phyloP scores from a whole-genome alignment of 2,113 vertebrate species.

The Eudyptes chrysolophus region DNA sequence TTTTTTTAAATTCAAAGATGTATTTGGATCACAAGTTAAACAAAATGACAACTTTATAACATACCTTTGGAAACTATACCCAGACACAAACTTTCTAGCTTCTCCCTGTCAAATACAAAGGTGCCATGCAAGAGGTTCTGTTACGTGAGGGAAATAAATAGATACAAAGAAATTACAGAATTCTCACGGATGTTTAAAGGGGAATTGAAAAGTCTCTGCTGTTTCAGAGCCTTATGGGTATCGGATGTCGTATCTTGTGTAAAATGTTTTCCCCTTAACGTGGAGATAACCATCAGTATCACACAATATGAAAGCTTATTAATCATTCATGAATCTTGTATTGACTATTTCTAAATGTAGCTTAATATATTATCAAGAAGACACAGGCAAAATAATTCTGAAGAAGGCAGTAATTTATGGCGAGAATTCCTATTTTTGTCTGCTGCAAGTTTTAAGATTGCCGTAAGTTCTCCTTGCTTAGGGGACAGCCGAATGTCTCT shows the following conservation, averaged over 20 bases:
- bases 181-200: neutral
- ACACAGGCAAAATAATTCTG: neutral
- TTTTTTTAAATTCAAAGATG: neutral
- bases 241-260: neutral
- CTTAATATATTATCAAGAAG: neutral
- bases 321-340: neutral
- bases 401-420: neutral
- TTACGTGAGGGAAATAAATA: neutral
- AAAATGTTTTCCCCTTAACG: neutral
- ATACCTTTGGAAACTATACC: neutral
- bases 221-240: neutral
- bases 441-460: neutral
- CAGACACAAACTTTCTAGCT: neutral
- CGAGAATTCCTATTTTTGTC: neutral
- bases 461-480: neutral
- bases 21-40: neutral
- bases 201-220: neutral
- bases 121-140: neutral
- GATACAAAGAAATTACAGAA: neutral
- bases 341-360: neutral
- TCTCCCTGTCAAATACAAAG: neutral
- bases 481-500: neutral
- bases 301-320: neutral
- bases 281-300: neutral
- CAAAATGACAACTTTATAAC: neutral